These are phyloP conservation scores for Platypus cylindrus DNA, from an alignment of 2,888 invertebrate species.

Conservation along the genomic window DNA sequence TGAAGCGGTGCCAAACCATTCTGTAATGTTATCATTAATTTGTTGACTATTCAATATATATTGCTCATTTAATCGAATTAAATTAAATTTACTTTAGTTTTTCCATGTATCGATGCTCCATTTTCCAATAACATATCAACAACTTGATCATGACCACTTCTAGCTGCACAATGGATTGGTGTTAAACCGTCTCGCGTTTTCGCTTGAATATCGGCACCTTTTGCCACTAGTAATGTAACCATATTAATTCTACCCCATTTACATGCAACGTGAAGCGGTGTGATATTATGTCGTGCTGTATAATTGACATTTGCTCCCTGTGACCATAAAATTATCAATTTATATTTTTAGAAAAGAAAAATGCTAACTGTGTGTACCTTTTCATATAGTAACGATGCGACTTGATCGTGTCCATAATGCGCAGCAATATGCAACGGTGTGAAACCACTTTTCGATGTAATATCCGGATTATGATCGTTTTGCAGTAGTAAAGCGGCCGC, in stretches of 20 bases:
- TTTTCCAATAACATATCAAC: conserved; percentile 79
- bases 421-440: conserved; percentile 97
- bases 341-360: not conserved
- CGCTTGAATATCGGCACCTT: conserved; percentile 83
- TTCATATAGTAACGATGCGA: conserved; percentile 55
- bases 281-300: conserved; percentile 94
- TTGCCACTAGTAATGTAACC: conserved; percentile 76
- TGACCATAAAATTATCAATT: not conserved
- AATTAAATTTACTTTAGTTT: conserved; percentile 65
- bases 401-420: conserved; percentile 92
- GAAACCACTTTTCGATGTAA: conserved; percentile 94
- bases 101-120: conserved; percentile 86
- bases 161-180: conserved; percentile 91
- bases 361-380: conserved; percentile 38
- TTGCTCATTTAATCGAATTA: no score
- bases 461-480: conserved; percentile 94
- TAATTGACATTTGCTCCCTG: conserved; percentile 87
- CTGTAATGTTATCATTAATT: no score
- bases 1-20: conserved; percentile 92
- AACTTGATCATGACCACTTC: conserved; percentile 92
- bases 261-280: conserved; percentile 94
- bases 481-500: conserved; percentile 80
- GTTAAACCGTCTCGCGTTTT: conserved; percentile 92
- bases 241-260: conserved; percentile 97
- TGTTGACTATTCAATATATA: no score